Conservation (phyloP, 1,140 invertebrate species). For the Penaeus chinensis region DNA sequence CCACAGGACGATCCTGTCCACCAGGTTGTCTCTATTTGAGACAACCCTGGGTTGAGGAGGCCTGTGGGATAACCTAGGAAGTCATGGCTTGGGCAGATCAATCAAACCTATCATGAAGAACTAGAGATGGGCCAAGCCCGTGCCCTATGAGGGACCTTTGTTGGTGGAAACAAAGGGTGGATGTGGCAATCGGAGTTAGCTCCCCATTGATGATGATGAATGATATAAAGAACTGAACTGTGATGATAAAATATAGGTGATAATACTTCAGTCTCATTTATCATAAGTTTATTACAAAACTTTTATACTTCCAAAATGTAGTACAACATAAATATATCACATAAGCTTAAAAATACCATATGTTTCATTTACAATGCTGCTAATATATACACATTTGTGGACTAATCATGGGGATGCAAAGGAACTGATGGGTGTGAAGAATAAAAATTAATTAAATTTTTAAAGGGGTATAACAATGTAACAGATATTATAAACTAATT, state of each 20-base stretch:
- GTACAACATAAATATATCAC: slow-evolving; percentile 64
- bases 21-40: no score
- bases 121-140: no score
- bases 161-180: no score
- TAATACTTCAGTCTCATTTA: slow-evolving; percentile 21
- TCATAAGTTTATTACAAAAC: slow-evolving; percentile 60
- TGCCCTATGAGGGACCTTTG: no score
- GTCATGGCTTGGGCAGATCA: no score
- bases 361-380: slow-evolving; percentile 58
- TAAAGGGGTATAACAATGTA: slow-evolving; percentile 29
- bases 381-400: slow-evolving; percentile 56
- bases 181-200: no score
- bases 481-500: slow-evolving; percentile 23
- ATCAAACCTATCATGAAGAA: no score
- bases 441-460: slow-evolving; percentile 27
- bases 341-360: slow-evolving; percentile 64
- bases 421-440: slow-evolving; percentile 38
- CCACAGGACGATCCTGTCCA: no score
- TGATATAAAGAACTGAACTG: background rate
- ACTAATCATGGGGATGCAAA: slow-evolving; percentile 57
- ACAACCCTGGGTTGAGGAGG: no score
- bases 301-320: slow-evolving; percentile 64
- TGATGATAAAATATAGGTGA: background rate
- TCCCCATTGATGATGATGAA: background rate
- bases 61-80: no score